Conservation (phyloP, 2,113 vertebrate species). For the Pterocles orientalis region DNA sequence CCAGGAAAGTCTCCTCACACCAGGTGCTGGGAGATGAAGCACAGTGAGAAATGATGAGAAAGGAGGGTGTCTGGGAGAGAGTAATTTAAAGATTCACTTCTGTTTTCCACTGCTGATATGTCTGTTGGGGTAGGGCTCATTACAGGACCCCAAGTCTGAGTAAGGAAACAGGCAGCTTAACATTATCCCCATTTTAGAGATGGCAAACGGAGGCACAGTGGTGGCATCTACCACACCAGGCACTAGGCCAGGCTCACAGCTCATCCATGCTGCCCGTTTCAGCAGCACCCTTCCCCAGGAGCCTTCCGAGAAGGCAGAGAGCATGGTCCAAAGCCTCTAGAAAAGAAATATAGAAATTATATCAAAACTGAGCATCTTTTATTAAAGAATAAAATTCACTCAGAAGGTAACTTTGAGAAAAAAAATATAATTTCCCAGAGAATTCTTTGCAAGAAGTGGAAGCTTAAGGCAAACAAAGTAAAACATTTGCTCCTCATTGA, state of each 20-base stretch:
- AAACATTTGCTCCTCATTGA: not conserved
- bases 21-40: not conserved
- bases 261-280: rapidly evolving
- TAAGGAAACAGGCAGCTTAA: not conserved
- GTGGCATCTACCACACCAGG: not conserved
- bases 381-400: not conserved
- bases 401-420: not conserved
- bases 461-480: not conserved
- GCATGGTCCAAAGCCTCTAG: not conserved
- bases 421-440: not conserved
- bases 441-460: not conserved
- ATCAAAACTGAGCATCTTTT: not conserved
- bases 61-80: not conserved
- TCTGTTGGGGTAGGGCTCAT: not conserved
- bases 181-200: not conserved
- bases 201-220: not conserved
- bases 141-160: not conserved
- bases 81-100: not conserved
- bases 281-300: not conserved
- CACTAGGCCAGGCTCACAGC: not conserved
- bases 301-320: not conserved
- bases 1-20: not conserved
- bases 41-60: not conserved
- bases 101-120: not conserved
- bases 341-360: not conserved